These are phyloP conservation scores for Aphelocoma californica DNA, from an alignment of 2,797 vertebrate genomes.

Conservation along the genomic window DNA sequence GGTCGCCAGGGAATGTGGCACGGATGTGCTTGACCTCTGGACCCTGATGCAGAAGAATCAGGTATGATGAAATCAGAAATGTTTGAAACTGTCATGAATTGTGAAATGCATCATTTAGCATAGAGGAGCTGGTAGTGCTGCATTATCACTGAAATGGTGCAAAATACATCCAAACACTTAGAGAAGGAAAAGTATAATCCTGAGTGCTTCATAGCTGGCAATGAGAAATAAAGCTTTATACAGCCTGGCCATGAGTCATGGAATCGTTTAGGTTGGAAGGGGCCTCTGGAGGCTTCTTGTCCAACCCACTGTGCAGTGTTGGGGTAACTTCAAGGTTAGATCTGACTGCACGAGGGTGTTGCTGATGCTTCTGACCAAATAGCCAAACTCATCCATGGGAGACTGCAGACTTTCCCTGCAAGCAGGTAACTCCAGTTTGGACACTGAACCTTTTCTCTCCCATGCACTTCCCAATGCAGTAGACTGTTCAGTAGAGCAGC, in stretches of 20 bases:
- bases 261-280: background rate
- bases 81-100: background rate
- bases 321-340: background rate
- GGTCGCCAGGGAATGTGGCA: constrained; percentile 80
- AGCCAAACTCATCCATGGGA: background rate
- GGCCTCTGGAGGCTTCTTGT: background rate
- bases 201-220: background rate
- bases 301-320: fast-evolving
- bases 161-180: background rate
- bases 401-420: background rate
- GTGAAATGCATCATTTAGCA: background rate
- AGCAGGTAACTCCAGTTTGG: background rate
- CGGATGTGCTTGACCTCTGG: constrained; percentile 89
- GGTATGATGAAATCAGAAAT: constrained; percentile 67
- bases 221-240: background rate
- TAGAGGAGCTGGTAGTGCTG: fast-evolving
- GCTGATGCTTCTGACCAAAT: background rate
- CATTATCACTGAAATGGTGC: background rate
- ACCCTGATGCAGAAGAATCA: constrained; percentile 89
- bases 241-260: fast-evolving
- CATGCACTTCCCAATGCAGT: background rate
- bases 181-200: background rate
- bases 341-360: background rate
- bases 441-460: background rate
- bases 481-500: background rate